Evolutionary conservation across 2,888 invertebrate genomes (phyloP).

Genomic region (Sesamia inferens): DNA sequence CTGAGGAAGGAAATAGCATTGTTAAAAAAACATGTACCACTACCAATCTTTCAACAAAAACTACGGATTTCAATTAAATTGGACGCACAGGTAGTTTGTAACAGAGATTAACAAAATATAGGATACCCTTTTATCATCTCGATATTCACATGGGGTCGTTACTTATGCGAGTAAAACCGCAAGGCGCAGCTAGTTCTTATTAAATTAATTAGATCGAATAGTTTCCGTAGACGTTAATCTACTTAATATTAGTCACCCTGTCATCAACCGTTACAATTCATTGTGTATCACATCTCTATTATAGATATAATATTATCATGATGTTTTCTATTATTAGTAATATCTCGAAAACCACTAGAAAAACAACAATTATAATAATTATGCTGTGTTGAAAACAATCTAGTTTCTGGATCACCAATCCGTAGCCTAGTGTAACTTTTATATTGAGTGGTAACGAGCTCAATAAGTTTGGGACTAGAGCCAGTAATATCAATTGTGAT

Average conservation of each 20-base stretch:
- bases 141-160: too few species aligned
- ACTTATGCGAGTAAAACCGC: too few species aligned
- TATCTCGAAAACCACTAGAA: neutral
- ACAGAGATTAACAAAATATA: too few species aligned
- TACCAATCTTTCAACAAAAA: too few species aligned
- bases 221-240: too few species aligned
- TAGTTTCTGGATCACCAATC: neutral
- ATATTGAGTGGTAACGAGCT: slow-evolving; percentile 18
- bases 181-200: too few species aligned
- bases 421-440: neutral
- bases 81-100: too few species aligned
- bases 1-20: slow-evolving; percentile 76
- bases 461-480: neutral
- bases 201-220: neutral
- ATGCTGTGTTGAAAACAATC: neutral
- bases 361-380: neutral
- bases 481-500: slow-evolving; percentile 17
- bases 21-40: neutral
- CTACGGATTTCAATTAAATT: too few species aligned
- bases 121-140: too few species aligned
- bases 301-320: neutral
- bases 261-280: slow-evolving; percentile 1
- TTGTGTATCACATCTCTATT: slow-evolving; percentile 5
- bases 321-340: neutral
- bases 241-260: too few species aligned